A percentile compares a stretch with the other conserved stretches of the same genome.
phyloP scores from a whole-genome alignment of 2,113 vertebrate species.

The Hemiscyllium ocellatum region DNA sequence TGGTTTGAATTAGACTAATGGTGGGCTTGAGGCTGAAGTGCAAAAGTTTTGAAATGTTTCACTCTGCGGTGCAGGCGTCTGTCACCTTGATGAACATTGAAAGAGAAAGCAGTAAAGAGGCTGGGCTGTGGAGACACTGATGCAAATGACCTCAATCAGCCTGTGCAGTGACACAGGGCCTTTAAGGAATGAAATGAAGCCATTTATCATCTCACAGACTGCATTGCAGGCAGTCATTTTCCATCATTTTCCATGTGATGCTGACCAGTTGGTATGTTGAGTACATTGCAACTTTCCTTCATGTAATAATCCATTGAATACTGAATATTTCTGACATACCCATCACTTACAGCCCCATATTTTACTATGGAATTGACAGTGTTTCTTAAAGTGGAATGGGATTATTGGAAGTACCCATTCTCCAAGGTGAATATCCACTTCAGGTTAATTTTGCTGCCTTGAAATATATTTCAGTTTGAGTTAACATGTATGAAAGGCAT shows the following conservation, averaged over 20 bases:
- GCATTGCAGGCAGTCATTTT: conserved; percentile 25
- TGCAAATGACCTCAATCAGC: conserved; percentile 34
- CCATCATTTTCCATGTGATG: conserved; percentile 11
- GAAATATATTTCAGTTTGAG: not conserved
- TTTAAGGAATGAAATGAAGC: conserved; percentile 31
- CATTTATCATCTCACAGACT: conserved; percentile 34
- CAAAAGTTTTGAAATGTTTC: not conserved
- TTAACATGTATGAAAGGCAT: not conserved
- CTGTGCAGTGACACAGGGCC: conserved; percentile 26
- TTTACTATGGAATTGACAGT: not conserved
- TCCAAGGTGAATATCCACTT: not conserved
- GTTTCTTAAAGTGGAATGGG: not conserved
- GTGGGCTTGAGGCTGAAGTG: not conserved
- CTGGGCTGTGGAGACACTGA: conserved; percentile 15
- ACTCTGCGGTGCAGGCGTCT: not conserved
- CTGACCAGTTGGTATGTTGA: not conserved
- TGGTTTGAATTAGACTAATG: not conserved
- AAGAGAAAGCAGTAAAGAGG: conserved; percentile 11
- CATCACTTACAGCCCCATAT: not conserved
- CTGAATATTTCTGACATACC: not conserved
- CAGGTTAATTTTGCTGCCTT: not conserved
- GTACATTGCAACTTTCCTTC: conserved; percentile 20
- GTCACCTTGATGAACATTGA: conserved; percentile 26
- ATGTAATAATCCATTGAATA: conserved; percentile 17
- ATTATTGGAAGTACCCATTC: not conserved